Evolutionary conservation across 2,888 invertebrate genomes (phyloP), one percentile per base, ranked within the genome.

Genomic region (Gymnocheta viridis): DNA sequence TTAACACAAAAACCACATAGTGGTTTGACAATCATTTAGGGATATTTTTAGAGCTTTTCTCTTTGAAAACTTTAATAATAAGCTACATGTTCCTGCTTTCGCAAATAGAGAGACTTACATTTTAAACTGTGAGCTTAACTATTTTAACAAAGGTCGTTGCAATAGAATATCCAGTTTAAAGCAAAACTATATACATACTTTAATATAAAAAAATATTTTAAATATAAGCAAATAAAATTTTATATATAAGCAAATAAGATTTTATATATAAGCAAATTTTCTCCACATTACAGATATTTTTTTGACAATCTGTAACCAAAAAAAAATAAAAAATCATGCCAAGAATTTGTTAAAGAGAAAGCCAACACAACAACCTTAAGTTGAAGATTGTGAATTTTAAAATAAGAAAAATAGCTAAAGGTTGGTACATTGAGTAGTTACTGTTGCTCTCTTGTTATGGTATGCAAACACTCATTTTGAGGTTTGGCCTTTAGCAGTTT

Each of bases 301-400:
- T 27, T 64, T 41, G 51, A 35, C 70, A 54, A 67, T 69, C 51
- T 38, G 35, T 77, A 47, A 67, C 38, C 41, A 24, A 58, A 69
- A 35, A 70, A 41, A 27, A 44, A 67, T n/a, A 54, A 76, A 29
- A 54, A 58, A 44, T 51, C 79, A 81, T 84, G 84, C 73, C 64
- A 78, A 84, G 80, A 81, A 84, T 84, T 81, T 73, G 73, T 56
- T 77, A 38, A 47, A 77, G 81, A 81, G 84, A 84, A 84, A 84
- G 84, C 32, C 44, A 17, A 19, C 22, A 29, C 14, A 51, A 19
- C 19, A 56, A 27, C 12, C 60, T 38, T 6, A 64, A 64, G 27
- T 9, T 44, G 35, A 60, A 54, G 41, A 35, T 67, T 60, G 17
- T 70, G 62, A 58, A 64, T 74, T 70, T 74, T 47, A 69, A 79